Evolutionary conservation across 2,888 invertebrate species (phyloP).

Genomic region (Brassicogethes aeneus): DNA sequence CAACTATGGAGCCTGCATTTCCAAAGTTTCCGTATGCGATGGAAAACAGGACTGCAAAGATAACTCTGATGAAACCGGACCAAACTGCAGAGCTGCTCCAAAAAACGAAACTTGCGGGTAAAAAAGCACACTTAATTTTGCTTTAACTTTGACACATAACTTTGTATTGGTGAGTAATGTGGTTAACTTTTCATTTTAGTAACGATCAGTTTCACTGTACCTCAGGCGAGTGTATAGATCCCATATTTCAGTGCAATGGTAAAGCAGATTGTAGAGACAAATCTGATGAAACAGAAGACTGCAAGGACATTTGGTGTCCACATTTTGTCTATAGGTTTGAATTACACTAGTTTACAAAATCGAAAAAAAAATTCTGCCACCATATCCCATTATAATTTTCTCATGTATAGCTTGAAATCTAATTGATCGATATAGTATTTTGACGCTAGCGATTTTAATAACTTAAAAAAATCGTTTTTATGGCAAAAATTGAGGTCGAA

Average conservation of each 20-base stretch:
- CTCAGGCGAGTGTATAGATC: conserved; percentile 22
- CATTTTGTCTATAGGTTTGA: not conserved
- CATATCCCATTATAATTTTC: no score
- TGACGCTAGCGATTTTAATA: no score
- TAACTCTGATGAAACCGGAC: conserved; percentile 40
- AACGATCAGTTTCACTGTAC: conserved; percentile 23
- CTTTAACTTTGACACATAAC: not conserved
- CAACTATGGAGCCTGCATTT: conserved; percentile 45
- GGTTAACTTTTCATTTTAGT: conserved; percentile 12
- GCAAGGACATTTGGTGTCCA: conserved; percentile 12
- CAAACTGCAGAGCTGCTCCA: conserved; percentile 23
- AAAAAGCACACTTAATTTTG: not conserved
- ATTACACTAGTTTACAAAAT: no score
- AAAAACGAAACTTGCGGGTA: not conserved
- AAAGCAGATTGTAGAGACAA: conserved; percentile 25
- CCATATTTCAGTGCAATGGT: conserved; percentile 27
- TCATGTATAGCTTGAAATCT: no score
- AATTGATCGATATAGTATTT: no score
- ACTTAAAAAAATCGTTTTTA: no score
- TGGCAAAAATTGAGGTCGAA: no score
- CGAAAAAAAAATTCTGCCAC: no score
- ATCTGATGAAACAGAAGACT: conserved; percentile 29
- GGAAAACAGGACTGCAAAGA: conserved; percentile 41
- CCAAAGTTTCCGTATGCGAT: conserved; percentile 36
- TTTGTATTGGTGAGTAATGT: not conserved